Base-by-base conservation (phyloP, 1,140 invertebrate species). In the Atta colombica region DNA sequence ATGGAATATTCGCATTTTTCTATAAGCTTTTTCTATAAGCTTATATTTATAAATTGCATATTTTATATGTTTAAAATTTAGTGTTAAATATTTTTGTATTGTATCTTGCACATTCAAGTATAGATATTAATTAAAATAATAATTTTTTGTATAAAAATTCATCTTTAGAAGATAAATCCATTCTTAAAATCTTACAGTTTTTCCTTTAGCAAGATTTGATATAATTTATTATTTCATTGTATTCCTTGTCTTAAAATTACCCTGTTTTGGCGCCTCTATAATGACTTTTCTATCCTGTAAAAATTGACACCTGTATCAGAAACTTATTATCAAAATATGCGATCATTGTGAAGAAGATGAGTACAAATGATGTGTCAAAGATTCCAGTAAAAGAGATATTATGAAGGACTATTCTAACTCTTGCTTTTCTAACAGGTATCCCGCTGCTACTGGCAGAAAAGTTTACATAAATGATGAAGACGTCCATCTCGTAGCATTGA, bases 401-500 rank as follows among this genome's bases (percentile, higher is more conserved):
- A 31, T 21, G 39, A 31, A 39, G n/a, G 10, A 81, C 10, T 8
- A 39, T 82, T 28, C 10, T n/a, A 84, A 45, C 8, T 21, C 71
- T 49, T 72, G 78, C 25, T 74, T 61, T 74, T 74, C 25, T 84
- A 74, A 74, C 80, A 84, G 80, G 55, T 84, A 69, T 74, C 80
- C 39, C 45, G 69, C 49, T 53, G 53, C 77, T 86, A 82, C 80
- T 77, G 55, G 21, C 16, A 21, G 39, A 68, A 66, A 77, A 77
- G 77, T 88, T 91, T 88, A 69, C 72, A 75, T 68, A 65, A 89
- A 74, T 63, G 60, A 85, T 86, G 51, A 89, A 88, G 89, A 90
- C 61, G 66, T 89, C 53, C 60, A 77, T 28, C 49, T 66, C 60
- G 63, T 28, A 63, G 74, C 45, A 31, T 53, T n/a, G 75, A 85